A percentile compares a stretch with the other conserved stretches of the same genome.
Evolutionary conservation across 2,113 vertebrate genomes (phyloP).

Genomic region (Orycteropus afer): DNA sequence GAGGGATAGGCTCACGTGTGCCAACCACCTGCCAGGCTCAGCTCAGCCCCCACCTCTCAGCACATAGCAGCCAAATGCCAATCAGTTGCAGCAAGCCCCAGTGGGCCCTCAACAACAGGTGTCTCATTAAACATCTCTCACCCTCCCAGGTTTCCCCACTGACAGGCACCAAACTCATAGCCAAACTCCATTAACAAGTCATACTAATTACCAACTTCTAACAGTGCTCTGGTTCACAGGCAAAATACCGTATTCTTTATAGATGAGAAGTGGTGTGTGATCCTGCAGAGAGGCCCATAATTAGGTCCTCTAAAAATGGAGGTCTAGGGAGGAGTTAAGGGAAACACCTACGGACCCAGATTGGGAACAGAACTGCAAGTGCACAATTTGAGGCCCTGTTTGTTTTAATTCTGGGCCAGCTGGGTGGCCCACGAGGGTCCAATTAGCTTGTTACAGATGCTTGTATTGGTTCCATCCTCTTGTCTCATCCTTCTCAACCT

Average conservation of each 20-base stretch:
- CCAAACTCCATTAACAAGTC: conserved; percentile 90
- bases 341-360: conserved; percentile 62
- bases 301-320: conserved; percentile 81
- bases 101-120: conserved; percentile 84
- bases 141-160: conserved; percentile 84
- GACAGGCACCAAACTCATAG: conserved; percentile 87
- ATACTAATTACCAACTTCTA: conserved; percentile 89
- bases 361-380: conserved; percentile 50
- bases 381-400: conserved; percentile 78
- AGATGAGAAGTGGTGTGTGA: conserved; percentile 82
- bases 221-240: conserved; percentile 84
- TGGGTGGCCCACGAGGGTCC: conserved; percentile 87
- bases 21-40: conserved; percentile 48
- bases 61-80: conserved; percentile 51
- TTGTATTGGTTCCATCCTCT: conserved; percentile 81
- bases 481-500: conserved; percentile 31
- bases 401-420: conserved; percentile 85
- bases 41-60: not conserved
- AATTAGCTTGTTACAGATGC: conserved; percentile 88
- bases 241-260: conserved; percentile 82
- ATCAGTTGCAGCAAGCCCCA: conserved; percentile 80
- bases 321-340: conserved; percentile 59
- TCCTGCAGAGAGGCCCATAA: conserved; percentile 80
- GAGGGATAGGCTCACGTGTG: not conserved
- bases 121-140: conserved; percentile 87